Evolutionary conservation across 2,113 vertebrate genomes (phyloP), one percentile per base, ranked within the genome.

Genomic region (Campylorhamphus procurvoides): DNA sequence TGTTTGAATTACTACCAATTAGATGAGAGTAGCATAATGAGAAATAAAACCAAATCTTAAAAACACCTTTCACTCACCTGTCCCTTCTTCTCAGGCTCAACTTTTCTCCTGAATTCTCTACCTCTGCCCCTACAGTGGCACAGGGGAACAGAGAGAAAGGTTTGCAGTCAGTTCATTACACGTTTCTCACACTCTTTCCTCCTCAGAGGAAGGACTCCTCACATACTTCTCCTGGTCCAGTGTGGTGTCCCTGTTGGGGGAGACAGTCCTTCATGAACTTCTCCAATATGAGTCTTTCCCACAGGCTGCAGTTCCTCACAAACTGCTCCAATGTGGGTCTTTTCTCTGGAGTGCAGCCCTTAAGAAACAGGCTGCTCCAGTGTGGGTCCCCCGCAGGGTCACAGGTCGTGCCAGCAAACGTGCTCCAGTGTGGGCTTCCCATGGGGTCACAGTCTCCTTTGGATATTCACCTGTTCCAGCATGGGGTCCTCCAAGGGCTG

Each of bases 361-460:
- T 60, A 29, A 55, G 46, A 39, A 35, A 6, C 39, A 69, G n/a
- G 7, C 9, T 60, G 10, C 22, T 74, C 22, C 24, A 25, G 53
- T 11, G 15, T 20, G 2, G 29, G 9, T 29, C 5, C 18, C 11
- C 39, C 1, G 0, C 46, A 39, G 39, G 20, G 46, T 53, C 39
- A 35, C 39, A 47, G 18, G 9, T 23, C 46, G n/a, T 79, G 37
- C 60, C 44, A 27, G 35, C 14, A 33, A 86, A 10, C 40, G 25
- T 42, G 7, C 22, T 37, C 27, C 10, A 29, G 22, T 2, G 0
- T 6, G 25, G 12, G 9, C 23, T 74, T 74, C 42, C 25, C 31
- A 11, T 8, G 12, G 31, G 13, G 4, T 6, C 14, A n/a, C 35
- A 69, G 18, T 23, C 23, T 68, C 47, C 40, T 68, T 67, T 28